Base-by-base conservation (phyloP, 2,113 vertebrate genomes). In the Antidorcas marsupialis region DNA sequence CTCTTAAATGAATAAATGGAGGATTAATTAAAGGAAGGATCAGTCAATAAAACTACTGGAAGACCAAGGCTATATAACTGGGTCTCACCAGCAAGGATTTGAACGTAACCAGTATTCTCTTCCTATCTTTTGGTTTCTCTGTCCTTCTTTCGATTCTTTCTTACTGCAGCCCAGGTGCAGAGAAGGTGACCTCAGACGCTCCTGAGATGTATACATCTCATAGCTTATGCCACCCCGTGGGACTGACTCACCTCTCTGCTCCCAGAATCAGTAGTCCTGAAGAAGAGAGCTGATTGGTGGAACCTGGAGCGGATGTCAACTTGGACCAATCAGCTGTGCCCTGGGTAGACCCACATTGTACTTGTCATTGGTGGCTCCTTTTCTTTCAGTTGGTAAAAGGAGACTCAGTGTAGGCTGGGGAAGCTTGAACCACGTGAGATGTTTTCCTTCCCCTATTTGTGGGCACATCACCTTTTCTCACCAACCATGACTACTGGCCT, bases 141-240 rank as follows among this genome's bases (percentile, higher is more conserved):
- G 43, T 74, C 9, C 60, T 71, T 97, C 25, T 71, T 87, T 96
- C 89, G 13, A 83, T 89, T 86, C 60, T 89, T 94, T 95, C 50
- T 97, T 76, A 79, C 50, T 84, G 19, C 33, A 96, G 85, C 60
- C 15, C 89, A 53, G 33, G 27, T 89, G 7, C 67, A 91, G 83
- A 45, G 45, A 45, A 45, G 30, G 19, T 74, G 39, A 71, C n/a
- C 6, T 87, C 53, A 36, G 17, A 74, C 16, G 33, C 30, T 62
- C n/a, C 33, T n/a, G 36, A 86, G 47, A 55, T 39, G 14, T 43
- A 8, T 11, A 12, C 7, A 10, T 71, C 21, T 90, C 28, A 21
- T 25, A 33, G 12, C 86, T 64, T 91, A 91, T 87, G n/a, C 53
- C 30, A 82, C 30, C 11, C 8, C 5, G 0, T 52, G 45, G n/a